Evolutionary conservation across 2,113 vertebrate species (phyloP).

Genomic region (Cochlearius cochlearius): DNA sequence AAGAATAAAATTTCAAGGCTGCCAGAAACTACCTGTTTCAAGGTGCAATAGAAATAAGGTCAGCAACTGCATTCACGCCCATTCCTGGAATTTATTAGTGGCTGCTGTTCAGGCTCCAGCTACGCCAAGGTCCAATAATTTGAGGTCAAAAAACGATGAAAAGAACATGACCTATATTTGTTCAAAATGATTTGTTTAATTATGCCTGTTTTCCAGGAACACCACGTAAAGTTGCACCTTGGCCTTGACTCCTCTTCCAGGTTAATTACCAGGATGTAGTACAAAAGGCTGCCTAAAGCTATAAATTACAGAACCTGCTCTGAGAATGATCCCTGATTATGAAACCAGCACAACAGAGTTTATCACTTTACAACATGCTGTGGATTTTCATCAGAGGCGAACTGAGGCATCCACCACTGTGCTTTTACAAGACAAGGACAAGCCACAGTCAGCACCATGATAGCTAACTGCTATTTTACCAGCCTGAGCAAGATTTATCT

Average conservation of each 20-base stretch:
- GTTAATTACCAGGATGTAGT: background rate
- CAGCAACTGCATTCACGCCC: background rate
- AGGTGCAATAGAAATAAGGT: background rate
- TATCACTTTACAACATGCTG: background rate
- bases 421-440: background rate
- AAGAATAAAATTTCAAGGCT: background rate
- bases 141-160: background rate
- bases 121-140: background rate
- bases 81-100: background rate
- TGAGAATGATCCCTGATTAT: background rate
- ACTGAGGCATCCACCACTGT: background rate
- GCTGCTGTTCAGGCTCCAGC: background rate
- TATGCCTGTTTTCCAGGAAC: background rate
- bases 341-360: slow-evolving; percentile 1
- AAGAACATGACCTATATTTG: background rate
- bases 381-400: background rate
- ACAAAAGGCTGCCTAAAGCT: slow-evolving; percentile 27
- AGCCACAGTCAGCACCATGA: background rate
- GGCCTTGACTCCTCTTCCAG: background rate
- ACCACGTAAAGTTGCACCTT: background rate
- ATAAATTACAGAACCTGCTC: background rate
- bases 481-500: background rate
- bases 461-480: background rate
- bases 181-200: background rate
- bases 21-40: background rate